Conservation (phyloP, 2,888 invertebrate genomes). For the Maniola hyperantus region DNA sequence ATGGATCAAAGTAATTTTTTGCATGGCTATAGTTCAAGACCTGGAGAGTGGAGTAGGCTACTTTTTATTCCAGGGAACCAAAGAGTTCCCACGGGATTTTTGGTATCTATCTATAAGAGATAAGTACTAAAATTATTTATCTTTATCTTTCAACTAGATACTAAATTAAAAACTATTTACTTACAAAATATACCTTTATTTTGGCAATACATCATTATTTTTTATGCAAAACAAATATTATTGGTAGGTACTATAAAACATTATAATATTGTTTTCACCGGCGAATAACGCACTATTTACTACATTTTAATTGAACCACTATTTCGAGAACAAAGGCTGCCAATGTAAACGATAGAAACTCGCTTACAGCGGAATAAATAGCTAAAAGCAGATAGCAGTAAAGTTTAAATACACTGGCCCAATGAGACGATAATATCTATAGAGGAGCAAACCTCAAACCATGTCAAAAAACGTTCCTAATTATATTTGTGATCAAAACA, state of each 20-base stretch:
- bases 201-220: neutral
- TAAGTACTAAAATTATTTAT: too few relatives aligned
- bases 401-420: conserved; percentile 18
- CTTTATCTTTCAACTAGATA: too few relatives aligned
- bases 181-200: neutral
- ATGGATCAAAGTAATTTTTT: too few relatives aligned
- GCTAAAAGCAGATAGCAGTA: conserved; percentile 41
- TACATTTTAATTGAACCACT: conserved; percentile 33
- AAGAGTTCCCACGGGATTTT: too few relatives aligned
- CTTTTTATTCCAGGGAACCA: too few relatives aligned
- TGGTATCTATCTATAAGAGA: too few relatives aligned
- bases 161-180: too few relatives aligned
- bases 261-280: conserved; percentile 20
- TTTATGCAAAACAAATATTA: conserved; percentile 14
- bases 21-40: too few relatives aligned
- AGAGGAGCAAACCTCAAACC: neutral
- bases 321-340: conserved; percentile 39
- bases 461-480: neutral
- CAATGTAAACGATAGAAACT: conserved; percentile 34
- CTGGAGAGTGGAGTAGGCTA: too few relatives aligned
- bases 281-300: conserved; percentile 26
- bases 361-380: conserved; percentile 29
- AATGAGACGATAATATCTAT: neutral
- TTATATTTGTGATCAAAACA: too few relatives aligned
- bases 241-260: neutral